Conservation (phyloP, 53 echinoderm and acorn worm species). For the Temnopleurus reevesii region DNA sequence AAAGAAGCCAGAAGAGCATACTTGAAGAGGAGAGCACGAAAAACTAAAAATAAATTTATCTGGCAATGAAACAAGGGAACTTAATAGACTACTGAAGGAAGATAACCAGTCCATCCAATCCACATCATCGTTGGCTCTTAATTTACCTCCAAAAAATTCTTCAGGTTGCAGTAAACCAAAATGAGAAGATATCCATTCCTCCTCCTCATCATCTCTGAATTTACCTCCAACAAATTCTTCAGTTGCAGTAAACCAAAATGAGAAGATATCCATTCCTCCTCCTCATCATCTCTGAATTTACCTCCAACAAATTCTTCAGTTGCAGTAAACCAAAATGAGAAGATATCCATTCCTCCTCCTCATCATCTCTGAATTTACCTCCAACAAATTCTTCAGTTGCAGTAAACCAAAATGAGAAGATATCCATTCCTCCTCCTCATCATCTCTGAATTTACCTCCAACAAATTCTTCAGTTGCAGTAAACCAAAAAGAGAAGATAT, state of each 20-base stretch:
- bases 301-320: conserved; percentile 20
- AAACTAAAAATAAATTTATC: conserved; percentile 9
- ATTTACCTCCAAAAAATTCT: conserved; percentile 8
- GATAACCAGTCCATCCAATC: conserved; percentile 19
- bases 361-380: conserved; percentile 19
- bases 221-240: conserved; percentile 10
- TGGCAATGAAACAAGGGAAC: conserved; percentile 19
- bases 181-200: background rate
- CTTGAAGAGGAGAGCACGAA: conserved; percentile 19
- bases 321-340: background rate
- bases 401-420: background rate
- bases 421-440: conserved; percentile 3
- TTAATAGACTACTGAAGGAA: conserved; percentile 15
- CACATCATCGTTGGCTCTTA: conserved; percentile 10
- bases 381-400: conserved; percentile 16
- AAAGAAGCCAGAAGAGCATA: conserved; percentile 15
- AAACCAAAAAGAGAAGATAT: background rate
- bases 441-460: background rate
- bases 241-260: background rate
- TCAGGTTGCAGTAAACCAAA: background rate
- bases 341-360: background rate
- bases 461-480: conserved; percentile 18
- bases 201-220: background rate
- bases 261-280: background rate
- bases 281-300: conserved; percentile 12